These are phyloP conservation scores for Hemaris fuciformis DNA, from an alignment of 2,888 invertebrate genomes.

Conservation along the genomic window DNA sequence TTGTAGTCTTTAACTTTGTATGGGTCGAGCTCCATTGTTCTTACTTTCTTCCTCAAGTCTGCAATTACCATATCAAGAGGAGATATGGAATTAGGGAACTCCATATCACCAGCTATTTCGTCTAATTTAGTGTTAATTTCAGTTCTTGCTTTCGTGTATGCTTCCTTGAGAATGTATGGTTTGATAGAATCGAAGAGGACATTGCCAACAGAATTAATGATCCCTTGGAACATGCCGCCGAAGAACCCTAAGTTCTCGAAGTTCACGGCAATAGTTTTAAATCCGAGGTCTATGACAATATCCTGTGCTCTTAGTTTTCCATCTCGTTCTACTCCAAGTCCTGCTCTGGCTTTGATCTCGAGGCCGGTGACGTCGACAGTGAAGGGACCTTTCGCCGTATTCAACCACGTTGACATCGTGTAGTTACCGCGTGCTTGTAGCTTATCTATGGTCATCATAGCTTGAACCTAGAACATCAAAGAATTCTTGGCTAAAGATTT, in stretches of 20 bases:
- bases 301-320: constrained; percentile 89
- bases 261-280: constrained; percentile 88
- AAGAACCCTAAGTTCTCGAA: constrained; percentile 91
- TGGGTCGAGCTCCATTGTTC: constrained; percentile 86
- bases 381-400: constrained; percentile 86
- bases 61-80: constrained; percentile 92
- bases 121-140: constrained; percentile 89
- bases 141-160: constrained; percentile 86
- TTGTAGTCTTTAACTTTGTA: constrained; percentile 87
- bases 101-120: constrained; percentile 84
- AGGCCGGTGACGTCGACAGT: constrained; percentile 88
- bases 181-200: constrained; percentile 94
- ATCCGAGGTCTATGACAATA: constrained; percentile 89
- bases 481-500: too few relatives aligned
- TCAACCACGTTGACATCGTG: constrained; percentile 86
- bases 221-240: constrained; percentile 85
- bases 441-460: constrained; percentile 85
- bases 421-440: constrained; percentile 89
- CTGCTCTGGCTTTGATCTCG: constrained; percentile 84
- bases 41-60: constrained; percentile 86
- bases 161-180: constrained; percentile 89
- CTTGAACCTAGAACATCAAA: constrained; percentile 85
- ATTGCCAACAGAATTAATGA: constrained; percentile 90
- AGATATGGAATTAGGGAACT: constrained; percentile 92
- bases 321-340: constrained; percentile 86